A percentile compares a stretch with the other conserved stretches of the same genome.
These are phyloP conservation scores for Drosophila punjabiensis DNA, from an alignment of 1,140 invertebrate genomes.

Conservation along the genomic window DNA sequence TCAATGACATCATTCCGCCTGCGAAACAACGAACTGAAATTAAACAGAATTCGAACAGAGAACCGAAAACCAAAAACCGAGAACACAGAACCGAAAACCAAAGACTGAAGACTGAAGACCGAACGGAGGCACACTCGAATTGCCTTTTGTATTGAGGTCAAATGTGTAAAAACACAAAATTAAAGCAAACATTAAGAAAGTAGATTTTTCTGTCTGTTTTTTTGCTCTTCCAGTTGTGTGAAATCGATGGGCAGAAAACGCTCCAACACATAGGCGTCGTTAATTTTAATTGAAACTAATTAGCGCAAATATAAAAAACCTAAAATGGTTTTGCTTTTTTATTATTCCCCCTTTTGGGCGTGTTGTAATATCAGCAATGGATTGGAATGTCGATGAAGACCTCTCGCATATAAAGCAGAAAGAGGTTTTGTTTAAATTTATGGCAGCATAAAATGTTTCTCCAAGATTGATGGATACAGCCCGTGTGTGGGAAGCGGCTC, in stretches of 20 bases:
- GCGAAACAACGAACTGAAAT: conserved; percentile 33
- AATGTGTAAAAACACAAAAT: conserved; percentile 72
- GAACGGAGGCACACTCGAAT: conserved; percentile 50
- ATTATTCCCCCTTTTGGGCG: neutral
- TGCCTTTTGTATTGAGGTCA: conserved; percentile 71
- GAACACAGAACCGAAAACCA: neutral
- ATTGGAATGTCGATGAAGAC: conserved; percentile 21
- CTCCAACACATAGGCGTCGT: conserved; percentile 55
- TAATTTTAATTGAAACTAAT: conserved; percentile 84
- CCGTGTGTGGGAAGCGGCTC: conserved; percentile 2
- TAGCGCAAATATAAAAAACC: conserved; percentile 69
- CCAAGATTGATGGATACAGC: conserved; percentile 28
- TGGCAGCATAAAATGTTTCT: conserved; percentile 13
- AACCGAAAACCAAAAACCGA: conserved; percentile 4
- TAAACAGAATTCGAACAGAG: conserved; percentile 45
- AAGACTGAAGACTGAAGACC: conserved; percentile 40
- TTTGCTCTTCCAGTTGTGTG: conserved; percentile 55
- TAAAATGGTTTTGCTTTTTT: conserved; percentile 31
- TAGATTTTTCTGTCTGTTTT: conserved; percentile 61
- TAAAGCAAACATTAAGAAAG: conserved; percentile 75
- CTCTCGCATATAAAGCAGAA: conserved; percentile 3
- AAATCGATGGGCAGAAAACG: conserved; percentile 61
- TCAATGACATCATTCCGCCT: conserved; percentile 68
- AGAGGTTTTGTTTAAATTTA: conserved; percentile 16
- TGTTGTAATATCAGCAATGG: conserved; percentile 43